Evolutionary conservation across 2,888 invertebrate species (phyloP), one percentile per base, ranked within the genome.

Genomic region (Xanthia icteritia): DNA sequence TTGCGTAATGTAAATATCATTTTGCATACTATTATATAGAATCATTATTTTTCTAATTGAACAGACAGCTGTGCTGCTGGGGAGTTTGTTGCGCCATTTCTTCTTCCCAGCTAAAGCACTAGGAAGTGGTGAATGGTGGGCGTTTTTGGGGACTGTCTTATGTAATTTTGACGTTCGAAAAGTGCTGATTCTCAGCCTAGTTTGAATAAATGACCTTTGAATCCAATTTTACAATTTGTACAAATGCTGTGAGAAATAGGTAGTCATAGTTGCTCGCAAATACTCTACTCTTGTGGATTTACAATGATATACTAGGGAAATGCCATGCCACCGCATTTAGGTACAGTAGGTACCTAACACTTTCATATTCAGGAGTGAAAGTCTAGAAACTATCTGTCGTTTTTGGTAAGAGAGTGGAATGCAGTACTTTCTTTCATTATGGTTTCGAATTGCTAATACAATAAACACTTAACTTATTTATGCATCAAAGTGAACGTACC

Each of bases 401-500:
- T 42, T 42, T 42, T 0, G 11, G 42, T 42, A 42, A 42, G 9
- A 11, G 11, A 42, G 11, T 42, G 42, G 42, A 42, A 9, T 42
- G 42, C 9, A 42, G 11, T 42, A 45, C 45, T 45, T 45, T 45
- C 45, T 45, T 15, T 45, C 45, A 45, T 13, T 27, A 56, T 5
- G n/a, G 56, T 56, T 56, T n/a, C 13, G 58, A 27, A 58, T 58
- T 15, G 13, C 27, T 27, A 58, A 27, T 58, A 58, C 5, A 64
- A 2, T 31, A 9, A 31, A 31, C 20, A 60, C 31, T 31, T 9
- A 6, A 51, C 15, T 15, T 58, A 2, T 58, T 27, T 20, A 5
- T 61, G 20, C 27, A n/a, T n/a, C 5, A 17, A n/a, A 17, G 20
- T 64, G 11, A 20, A 77, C 72, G 15, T 77, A 81, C 81, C 81